phyloP scores from a whole-genome alignment of 2,113 vertebrate species.

The Anseranas semipalmata region DNA sequence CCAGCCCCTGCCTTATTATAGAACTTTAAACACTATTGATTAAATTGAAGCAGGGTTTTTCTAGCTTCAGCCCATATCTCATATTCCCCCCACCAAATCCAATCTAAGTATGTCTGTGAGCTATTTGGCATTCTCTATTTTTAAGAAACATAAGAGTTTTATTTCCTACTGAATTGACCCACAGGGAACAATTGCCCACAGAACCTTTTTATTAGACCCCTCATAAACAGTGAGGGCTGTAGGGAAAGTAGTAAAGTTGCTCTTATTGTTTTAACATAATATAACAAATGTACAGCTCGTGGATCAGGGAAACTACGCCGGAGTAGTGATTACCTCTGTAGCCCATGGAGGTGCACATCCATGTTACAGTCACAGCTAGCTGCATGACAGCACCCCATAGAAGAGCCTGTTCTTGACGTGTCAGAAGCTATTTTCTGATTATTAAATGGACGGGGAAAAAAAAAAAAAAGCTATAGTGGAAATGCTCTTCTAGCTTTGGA shows the following conservation, averaged over 20 bases:
- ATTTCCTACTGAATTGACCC: conserved; percentile 72
- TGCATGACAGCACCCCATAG: accelerated
- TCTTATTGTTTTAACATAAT: conserved; percentile 29
- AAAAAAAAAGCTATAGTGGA: not conserved
- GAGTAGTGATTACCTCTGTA: not conserved
- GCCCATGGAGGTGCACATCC: accelerated
- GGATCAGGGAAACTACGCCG: not conserved
- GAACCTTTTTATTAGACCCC: conserved; percentile 76
- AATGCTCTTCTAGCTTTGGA: not conserved
- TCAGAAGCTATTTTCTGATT: not conserved
- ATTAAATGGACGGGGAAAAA: not conserved
- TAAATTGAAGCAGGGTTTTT: not conserved
- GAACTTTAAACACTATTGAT: not conserved
- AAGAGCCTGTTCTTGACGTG: not conserved
- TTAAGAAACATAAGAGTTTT: conserved; percentile 46
- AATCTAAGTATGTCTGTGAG: not conserved
- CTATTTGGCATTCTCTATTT: not conserved
- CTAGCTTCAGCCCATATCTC: not conserved
- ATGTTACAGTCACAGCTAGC: not conserved
- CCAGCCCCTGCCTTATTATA: not conserved
- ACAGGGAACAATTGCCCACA: conserved; percentile 76
- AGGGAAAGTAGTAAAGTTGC: conserved; percentile 52
- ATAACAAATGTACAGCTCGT: not conserved
- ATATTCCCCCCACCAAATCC: not conserved
- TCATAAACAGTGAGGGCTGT: conserved; percentile 75